Percentiles rank a stretch among this genome's conserved stretches.
Conservation (phyloP, 2,888 invertebrate genomes). For the Leptinotarsa haldemani region DNA sequence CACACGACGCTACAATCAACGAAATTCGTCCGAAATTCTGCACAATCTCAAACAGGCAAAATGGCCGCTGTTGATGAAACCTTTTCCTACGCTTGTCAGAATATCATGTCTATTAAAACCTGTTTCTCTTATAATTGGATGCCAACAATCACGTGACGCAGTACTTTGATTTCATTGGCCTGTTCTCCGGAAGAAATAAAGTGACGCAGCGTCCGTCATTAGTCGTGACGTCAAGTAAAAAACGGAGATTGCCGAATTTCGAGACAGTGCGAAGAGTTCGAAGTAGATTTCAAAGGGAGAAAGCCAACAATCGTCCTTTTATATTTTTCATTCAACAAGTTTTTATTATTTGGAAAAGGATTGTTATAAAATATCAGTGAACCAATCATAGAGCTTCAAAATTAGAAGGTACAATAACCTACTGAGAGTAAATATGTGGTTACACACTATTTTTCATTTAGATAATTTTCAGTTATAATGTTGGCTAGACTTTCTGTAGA, state of each 20-base stretch:
- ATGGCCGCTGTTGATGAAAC: constrained; percentile 96
- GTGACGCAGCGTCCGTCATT: constrained; percentile 65
- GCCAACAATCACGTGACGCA: constrained; percentile 66
- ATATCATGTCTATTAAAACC: constrained; percentile 71
- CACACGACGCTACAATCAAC: constrained; percentile 72
- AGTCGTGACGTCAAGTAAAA: constrained; percentile 61
- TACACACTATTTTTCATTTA: too few relatives aligned
- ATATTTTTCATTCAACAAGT: too few relatives aligned
- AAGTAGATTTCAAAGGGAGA: constrained; percentile 24
- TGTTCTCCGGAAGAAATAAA: constrained; percentile 62
- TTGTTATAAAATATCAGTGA: too few relatives aligned
- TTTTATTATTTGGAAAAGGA: too few relatives aligned
- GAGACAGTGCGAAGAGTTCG: not conserved
- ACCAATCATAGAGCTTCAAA: too few relatives aligned
- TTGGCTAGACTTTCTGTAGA: too few relatives aligned
- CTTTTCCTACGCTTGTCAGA: constrained; percentile 95
- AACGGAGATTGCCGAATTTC: constrained; percentile 43
- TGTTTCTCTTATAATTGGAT: constrained; percentile 64
- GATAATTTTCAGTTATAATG: too few relatives aligned
- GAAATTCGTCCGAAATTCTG: constrained; percentile 80
- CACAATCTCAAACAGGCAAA: constrained; percentile 86
- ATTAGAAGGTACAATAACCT: too few relatives aligned
- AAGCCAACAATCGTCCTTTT: not conserved
- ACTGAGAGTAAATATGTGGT: too few relatives aligned
- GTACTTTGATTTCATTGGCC: constrained; percentile 62